Percentiles rank a stretch among this genome's conserved stretches.
These are phyloP conservation scores for Steromphala cineraria DNA, from an alignment of 2,888 invertebrate species.

Conservation along the genomic window DNA sequence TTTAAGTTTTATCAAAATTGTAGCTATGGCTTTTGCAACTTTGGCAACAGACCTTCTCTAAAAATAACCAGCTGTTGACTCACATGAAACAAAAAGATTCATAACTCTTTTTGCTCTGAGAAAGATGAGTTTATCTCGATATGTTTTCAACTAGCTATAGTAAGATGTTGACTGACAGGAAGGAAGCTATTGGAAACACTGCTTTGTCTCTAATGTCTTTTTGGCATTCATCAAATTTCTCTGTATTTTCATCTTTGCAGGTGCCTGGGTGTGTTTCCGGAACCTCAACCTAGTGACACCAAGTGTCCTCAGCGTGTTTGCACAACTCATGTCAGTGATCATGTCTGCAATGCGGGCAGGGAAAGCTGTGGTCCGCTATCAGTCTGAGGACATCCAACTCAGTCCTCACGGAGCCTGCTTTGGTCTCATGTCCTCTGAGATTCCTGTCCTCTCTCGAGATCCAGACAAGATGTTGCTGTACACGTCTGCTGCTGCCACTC, in stretches of 20 bases:
- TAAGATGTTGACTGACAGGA: no score
- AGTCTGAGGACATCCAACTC: constrained; percentile 66
- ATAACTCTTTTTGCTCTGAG: no score
- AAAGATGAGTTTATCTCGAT: no score
- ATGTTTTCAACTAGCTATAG: no score
- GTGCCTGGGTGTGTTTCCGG: constrained; percentile 72
- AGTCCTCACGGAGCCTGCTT: constrained; percentile 64
- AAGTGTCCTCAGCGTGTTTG: constrained; percentile 66
- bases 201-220: no score
- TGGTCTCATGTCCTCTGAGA: constrained; percentile 60
- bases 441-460: constrained; percentile 59
- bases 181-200: no score
- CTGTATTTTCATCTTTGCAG: constrained; percentile 41
- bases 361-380: constrained; percentile 62
- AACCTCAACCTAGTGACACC: constrained; percentile 62
- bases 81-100: no score
- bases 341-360: constrained; percentile 64
- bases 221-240: not conserved
- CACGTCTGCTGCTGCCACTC: constrained; percentile 57
- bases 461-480: constrained; percentile 68
- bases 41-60: no score
- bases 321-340: constrained; percentile 65
- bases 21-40: no score
- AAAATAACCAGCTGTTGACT: no score
- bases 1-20: no score